Conservation (phyloP, 2,113 vertebrate genomes). For the Mellivora capensis region DNA sequence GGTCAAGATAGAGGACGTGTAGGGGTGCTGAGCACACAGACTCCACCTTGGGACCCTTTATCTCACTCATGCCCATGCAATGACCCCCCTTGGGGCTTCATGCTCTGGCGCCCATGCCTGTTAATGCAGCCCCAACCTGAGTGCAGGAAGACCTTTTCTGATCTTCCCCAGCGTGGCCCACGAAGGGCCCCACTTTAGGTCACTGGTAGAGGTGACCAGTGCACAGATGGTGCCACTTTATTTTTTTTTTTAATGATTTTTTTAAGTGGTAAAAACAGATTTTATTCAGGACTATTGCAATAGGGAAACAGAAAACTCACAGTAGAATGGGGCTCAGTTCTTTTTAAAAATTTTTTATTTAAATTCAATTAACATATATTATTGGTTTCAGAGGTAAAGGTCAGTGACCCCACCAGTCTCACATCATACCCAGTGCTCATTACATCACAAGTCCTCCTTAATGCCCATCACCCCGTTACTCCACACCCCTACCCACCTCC, state of each 20-base stretch:
- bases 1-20: too few relatives aligned
- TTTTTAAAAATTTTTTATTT: background rate
- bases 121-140: background rate
- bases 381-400: too few relatives aligned
- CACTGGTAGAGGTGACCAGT: background rate
- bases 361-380: too few relatives aligned
- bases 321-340: background rate
- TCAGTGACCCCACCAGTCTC: background rate
- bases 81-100: background rate
- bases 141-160: background rate
- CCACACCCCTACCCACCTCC: too few relatives aligned
- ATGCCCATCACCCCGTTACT: too few relatives aligned
- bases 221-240: background rate
- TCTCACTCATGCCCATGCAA: background rate
- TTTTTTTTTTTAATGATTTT: background rate
- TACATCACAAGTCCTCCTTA: too few relatives aligned
- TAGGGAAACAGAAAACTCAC: background rate
- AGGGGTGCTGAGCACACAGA: background rate
- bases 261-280: background rate
- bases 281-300: background rate
- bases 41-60: background rate
- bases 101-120: accelerated
- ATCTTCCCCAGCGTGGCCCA: background rate
- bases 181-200: background rate
- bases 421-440: background rate